Base-by-base conservation (phyloP, 2,888 invertebrate species). In the Macrosoma leucophasiata region DNA sequence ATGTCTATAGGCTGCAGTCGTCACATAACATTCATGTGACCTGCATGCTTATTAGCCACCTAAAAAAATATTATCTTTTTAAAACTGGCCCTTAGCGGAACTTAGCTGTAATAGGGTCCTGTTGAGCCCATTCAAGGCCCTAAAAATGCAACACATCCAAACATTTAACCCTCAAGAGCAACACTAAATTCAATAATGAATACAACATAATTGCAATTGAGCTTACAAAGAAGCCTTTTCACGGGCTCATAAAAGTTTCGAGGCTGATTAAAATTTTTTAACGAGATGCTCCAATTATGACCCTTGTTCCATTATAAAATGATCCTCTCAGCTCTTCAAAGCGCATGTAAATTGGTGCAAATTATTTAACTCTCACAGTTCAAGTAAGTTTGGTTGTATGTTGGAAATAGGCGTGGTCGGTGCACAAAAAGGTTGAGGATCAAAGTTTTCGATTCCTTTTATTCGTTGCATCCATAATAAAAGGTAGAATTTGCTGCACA, bases 201-300 rank as follows among this genome's bases (percentile, higher is more conserved):
- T 50, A 44, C 42, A 51, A 55, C 55, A 49, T 72, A 64, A 75
- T 69, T 65, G 58, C 62, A 53, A 58, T 65, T 54, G 58, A 50
- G 55, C 52, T 59, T 63, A 72, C 72, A 75, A 74, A 68, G 70
- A 65, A 65, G 62, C 58, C 56, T 67, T 70, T 68, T 63, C 69
- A 65, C 63, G 55, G 52, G 51, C 65, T 62, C 75, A 63, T 74
- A 72, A 75, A 75, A 76, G 58, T 75, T 76, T 66, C 63, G 60
- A 49, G 60, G 52, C 65, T 73, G 71, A 76, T 78, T 76, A 73
- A 69, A 69, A 71, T 58, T 62, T 68, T 69, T 70, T 76, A 76
- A 78, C 73, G 63, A 76, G 73, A 52, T 58, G 51, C 48, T 52
- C 62, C 68, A 74, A 75, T 76, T 73, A 74, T 60, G 62, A 61